Base-by-base conservation (phyloP, 2,888 invertebrate genomes). In the Agonopterix heracliana region DNA sequence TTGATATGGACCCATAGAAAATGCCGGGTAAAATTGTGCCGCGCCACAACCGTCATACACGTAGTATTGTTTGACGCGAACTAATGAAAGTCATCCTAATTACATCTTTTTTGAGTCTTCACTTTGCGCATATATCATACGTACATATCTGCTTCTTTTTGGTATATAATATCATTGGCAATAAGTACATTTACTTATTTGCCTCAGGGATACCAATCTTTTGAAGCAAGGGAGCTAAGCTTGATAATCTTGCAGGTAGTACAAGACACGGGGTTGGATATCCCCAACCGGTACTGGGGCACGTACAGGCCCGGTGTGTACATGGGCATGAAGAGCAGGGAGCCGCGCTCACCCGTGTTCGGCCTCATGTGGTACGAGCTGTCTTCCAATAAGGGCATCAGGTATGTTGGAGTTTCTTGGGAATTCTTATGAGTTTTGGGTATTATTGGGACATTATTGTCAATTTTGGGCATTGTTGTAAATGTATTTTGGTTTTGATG, bases 301-400 rank as follows among this genome's bases (percentile, higher is more conserved):
- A 93, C 95, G 0, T 99, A 98, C 76, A 81, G 98, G 17, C 93
- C 98, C 0, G 95, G 96, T 0, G 91, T 93, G 2, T 98, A 98
- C 78, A 93, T 98, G 76, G 98, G 98, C 0, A 81, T 99, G 72
- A 96, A 97, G 82, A 96, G 96, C 0, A 88, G 98, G 48, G 96
- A 96, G 72, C 95, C 97, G 0, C 88, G 93, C 48, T 98, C 98
- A 0, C 91, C 98, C 1, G 93, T 98, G 0, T 94, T 96, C 66
- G 99, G 99, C 0, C 84, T 98, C 14, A 98, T 99, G 98, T 99
- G 98, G 99, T 97, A 98, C 72, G 93, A 94, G 55, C 95, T 95
- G 0, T 90, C 90, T 2, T 90, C 91, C 1, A 94, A 94, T 55
- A 93, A 94, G 56, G 95, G 96, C 0, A 92, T 96, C 38, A 90